Percentiles rank a stretch among this genome's conserved stretches.
Conservation (phyloP, 2,797 vertebrate genomes). For the Pygocentrus nattereri region DNA sequence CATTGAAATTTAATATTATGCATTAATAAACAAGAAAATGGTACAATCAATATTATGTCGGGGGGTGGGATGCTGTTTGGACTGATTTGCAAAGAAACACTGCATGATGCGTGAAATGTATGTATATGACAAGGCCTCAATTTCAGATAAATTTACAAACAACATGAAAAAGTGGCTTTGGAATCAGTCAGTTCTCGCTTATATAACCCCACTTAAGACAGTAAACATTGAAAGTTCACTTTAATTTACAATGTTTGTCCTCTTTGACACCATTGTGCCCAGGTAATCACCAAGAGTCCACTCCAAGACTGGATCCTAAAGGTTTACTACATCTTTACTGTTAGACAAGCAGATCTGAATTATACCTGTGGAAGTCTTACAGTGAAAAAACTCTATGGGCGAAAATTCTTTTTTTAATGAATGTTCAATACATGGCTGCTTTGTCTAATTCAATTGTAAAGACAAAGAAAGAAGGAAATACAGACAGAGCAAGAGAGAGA, state of each 20-base stretch:
- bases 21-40: conserved; percentile 82
- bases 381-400: not conserved
- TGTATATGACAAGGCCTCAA: conserved; percentile 58
- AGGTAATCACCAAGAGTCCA: conserved; percentile 26
- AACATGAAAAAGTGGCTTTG: conserved; percentile 56
- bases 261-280: not conserved
- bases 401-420: not conserved
- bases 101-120: conserved; percentile 81
- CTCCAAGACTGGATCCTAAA: not conserved
- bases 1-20: conserved; percentile 89
- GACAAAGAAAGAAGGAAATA: not conserved
- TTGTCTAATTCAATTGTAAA: conserved; percentile 52
- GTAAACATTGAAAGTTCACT: conserved; percentile 30
- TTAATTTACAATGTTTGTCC: conserved; percentile 17
- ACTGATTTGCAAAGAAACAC: conserved; percentile 74
- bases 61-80: conserved; percentile 82
- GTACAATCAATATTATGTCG: conserved; percentile 88
- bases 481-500: not conserved
- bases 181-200: conserved; percentile 52
- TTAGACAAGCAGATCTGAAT: not conserved
- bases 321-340: conserved; percentile 11
- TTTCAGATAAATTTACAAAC: conserved; percentile 70
- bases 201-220: conserved; percentile 54
- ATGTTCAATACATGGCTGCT: not conserved
- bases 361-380: not conserved